These are phyloP conservation scores for Strix aluco DNA, from an alignment of 2,113 vertebrate species.

Conservation along the genomic window DNA sequence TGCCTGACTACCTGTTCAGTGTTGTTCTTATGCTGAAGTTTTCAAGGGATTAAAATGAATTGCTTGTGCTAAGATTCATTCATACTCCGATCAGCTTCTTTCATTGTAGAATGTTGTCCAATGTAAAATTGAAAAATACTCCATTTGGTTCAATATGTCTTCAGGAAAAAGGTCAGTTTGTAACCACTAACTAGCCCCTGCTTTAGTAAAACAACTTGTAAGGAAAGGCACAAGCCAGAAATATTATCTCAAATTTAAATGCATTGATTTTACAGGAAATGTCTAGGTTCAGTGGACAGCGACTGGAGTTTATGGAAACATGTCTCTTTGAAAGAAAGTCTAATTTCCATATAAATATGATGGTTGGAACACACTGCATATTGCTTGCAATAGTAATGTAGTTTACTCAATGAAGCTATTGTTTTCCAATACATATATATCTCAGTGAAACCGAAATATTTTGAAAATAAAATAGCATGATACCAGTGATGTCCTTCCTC, in stretches of 20 bases:
- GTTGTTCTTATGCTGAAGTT: not conserved
- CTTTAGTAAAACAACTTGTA: not conserved
- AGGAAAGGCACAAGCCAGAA: not conserved
- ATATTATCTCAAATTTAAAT: slow-evolving; percentile 50
- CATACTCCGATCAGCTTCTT: not conserved
- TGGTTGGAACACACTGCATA: not conserved
- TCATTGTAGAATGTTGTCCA: not conserved
- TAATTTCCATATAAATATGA: slow-evolving; percentile 69
- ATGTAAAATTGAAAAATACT: not conserved
- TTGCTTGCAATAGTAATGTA: not conserved
- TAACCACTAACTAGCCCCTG: not conserved
- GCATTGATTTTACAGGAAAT: slow-evolving; percentile 25
- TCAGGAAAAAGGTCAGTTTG: not conserved
- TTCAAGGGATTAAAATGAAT: not conserved
- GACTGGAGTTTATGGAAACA: slow-evolving; percentile 23
- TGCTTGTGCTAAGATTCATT: not conserved
- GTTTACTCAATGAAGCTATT: slow-evolving; percentile 1
- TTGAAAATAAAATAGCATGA: not conserved
- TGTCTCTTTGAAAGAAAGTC: not conserved
- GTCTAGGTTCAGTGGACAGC: slow-evolving; percentile 20
- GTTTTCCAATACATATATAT: not conserved
- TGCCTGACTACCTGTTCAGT: not conserved
- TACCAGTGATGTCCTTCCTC: not conserved
- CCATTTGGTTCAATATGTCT: not conserved
- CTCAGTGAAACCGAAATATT: not conserved